Base-by-base conservation (phyloP, 2,888 invertebrate genomes). In the Globia sparganii region DNA sequence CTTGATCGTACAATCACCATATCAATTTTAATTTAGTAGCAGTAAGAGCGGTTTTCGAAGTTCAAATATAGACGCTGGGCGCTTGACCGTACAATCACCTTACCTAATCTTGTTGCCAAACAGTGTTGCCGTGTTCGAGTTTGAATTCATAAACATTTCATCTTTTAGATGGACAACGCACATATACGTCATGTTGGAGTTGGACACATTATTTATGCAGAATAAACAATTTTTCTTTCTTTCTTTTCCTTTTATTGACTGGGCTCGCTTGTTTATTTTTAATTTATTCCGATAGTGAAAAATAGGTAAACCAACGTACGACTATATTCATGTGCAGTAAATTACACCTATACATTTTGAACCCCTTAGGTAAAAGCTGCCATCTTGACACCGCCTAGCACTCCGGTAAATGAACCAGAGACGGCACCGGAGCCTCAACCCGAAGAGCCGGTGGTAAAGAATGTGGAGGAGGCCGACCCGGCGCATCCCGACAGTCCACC, bases 321-420 rank as follows among this genome's bases (percentile, higher is more conserved):
- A 34, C 15, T n/a, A n/a, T 34, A 4, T 31, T 37, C n/a, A 65
- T 34, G 34, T n/a, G 18, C n/a, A 49, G 15, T n/a, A 15, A 58
- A 31, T 31, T 46, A 75, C 56, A 62, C 0, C 43, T 13, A 43
- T 13, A 43, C 28, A 37, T 67, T 37, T 53, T 43, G 1, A 11
- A 59, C 9, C 0, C 1, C 0, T 9, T 70, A 96, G 96, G 92
- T 96, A 25, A 91, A 93, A 87, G 91, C 96, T 1, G 93, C 92
- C 1, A 85, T 96, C 0, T 90, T 96, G 4, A 95, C 96, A 0
- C 96, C 96, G 5, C 95, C 96, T 0, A 91, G 91, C 25, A 94
- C 96, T n/a, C 96, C 96, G 0, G 90, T 91, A 0, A 93, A 91
- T 53, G 94, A 94, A 56, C 87, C 92, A 0, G 91, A 91, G 67